A percentile compares a stretch with the other conserved stretches of the same genome.
Conservation (phyloP, 2,797 vertebrate species). For the Notamacropus eugenii region DNA sequence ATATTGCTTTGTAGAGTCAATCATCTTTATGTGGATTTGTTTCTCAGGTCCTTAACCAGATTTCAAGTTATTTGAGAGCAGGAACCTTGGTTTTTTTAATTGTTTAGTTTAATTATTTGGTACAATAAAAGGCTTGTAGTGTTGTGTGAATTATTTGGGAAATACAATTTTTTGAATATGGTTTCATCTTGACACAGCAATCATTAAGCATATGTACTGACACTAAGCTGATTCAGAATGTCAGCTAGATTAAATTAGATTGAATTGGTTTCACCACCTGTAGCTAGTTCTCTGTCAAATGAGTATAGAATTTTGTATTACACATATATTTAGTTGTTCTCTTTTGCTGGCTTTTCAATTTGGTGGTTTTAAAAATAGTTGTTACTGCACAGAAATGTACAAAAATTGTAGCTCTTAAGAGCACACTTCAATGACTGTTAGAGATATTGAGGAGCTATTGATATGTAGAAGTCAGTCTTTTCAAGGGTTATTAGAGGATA, state of each 20-base stretch:
- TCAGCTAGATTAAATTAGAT: not conserved
- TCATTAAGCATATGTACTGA: not conserved
- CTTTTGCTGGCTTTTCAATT: not conserved
- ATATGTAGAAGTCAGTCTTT: not conserved
- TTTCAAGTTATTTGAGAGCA: not conserved
- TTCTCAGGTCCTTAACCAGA: not conserved
- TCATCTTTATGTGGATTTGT: not conserved
- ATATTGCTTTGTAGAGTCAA: not conserved
- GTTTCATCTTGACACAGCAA: not conserved
- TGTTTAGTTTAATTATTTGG: not conserved
- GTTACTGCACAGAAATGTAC: no score
- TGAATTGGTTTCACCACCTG: not conserved
- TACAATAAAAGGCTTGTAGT: not conserved
- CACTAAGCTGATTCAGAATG: not conserved
- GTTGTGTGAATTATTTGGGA: not conserved
- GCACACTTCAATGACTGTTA: not conserved
- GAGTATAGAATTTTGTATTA: not conserved
- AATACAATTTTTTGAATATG: not conserved
- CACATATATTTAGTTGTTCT: not conserved
- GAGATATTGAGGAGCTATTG: not conserved
- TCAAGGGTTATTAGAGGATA: not conserved
- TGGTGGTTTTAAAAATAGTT: no score
- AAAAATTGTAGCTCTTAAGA: not conserved
- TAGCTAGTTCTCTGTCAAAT: not conserved
- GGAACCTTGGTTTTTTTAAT: conserved; percentile 34